A percentile compares a stretch with the other conserved stretches of the same genome.
Conservation (phyloP, 2,888 invertebrate species). For the Melitaea athalia region DNA sequence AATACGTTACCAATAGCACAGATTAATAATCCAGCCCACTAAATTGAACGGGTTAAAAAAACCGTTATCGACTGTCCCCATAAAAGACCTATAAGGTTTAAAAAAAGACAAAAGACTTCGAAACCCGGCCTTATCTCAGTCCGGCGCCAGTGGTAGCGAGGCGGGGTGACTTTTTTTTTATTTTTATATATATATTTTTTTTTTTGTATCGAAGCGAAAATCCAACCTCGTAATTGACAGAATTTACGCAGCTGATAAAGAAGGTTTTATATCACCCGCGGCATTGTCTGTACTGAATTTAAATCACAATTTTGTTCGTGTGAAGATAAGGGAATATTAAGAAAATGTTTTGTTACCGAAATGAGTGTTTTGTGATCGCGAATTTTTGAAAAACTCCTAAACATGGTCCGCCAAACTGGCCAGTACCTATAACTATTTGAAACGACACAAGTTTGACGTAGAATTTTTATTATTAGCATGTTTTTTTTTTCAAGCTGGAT, state of each 20-base stretch:
- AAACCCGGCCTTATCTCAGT: constrained; percentile 57
- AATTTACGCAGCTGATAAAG: constrained; percentile 71
- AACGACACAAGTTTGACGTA: too few species aligned
- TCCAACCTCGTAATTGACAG: constrained; percentile 64
- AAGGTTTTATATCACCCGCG: constrained; percentile 48
- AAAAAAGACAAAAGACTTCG: constrained; percentile 58
- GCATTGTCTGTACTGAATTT: constrained; percentile 31
- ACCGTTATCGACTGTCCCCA: constrained; percentile 55
- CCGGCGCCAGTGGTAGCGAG: constrained; percentile 67
- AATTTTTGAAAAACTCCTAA: too few species aligned
- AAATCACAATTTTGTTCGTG: constrained; percentile 7
- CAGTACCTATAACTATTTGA: too few species aligned
- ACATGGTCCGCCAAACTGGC: too few species aligned
- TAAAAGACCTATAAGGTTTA: constrained; percentile 59
- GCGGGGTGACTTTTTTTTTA: constrained; percentile 40
- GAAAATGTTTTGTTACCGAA: background rate
- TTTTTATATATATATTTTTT: constrained; percentile 47
- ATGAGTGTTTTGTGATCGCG: too few species aligned
- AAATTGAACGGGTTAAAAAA: constrained; percentile 50
- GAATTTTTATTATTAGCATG: too few species aligned
- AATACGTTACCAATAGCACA: constrained; percentile 30
- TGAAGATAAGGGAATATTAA: background rate
- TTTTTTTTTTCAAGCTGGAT: too few species aligned
- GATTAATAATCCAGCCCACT: constrained; percentile 36
- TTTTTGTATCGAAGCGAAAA: constrained; percentile 49